Percentiles rank a stretch among this genome's conserved stretches.
These are phyloP conservation scores for Cecropterus lyciades DNA, from an alignment of 1,140 invertebrate species.

Conservation along the genomic window DNA sequence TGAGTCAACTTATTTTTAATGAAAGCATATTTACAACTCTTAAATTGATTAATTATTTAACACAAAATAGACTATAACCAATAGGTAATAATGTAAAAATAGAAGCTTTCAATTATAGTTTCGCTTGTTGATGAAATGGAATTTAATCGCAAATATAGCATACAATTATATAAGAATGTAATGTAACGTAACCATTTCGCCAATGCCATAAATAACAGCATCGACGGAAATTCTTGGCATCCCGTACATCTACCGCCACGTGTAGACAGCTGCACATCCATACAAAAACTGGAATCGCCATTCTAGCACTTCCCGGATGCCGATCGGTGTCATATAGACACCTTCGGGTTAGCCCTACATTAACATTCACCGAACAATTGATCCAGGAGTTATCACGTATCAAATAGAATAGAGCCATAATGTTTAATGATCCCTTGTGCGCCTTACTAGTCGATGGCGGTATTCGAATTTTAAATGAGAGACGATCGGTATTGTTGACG, in stretches of 20 bases:
- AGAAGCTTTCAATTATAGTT: no score
- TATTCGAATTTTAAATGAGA: conserved; percentile 75
- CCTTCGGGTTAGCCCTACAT: conserved; percentile 65
- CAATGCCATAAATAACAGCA: conserved; percentile 35
- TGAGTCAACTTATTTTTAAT: no score
- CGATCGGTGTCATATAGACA: conserved; percentile 63
- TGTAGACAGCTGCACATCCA: conserved; percentile 19
- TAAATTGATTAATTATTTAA: no score
- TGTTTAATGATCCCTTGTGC: conserved; percentile 81
- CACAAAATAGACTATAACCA: no score
- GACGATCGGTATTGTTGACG: conserved; percentile 50
- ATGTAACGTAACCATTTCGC: background rate
- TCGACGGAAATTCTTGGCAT: conserved; percentile 28
- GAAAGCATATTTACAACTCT: no score
- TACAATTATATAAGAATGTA: background rate
- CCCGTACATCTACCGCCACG: conserved; percentile 11
- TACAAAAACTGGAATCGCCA: conserved; percentile 53
- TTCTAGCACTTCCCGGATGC: conserved; percentile 73
- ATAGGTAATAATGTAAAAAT: no score
- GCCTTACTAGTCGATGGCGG: conserved; percentile 70
- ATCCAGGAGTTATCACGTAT: conserved; percentile 78
- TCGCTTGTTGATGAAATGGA: no score
- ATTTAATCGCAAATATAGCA: background rate
- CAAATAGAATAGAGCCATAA: conserved; percentile 82
- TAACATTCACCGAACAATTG: conserved; percentile 76